Percentiles rank a stretch among this genome's conserved stretches.
phyloP scores from a whole-genome alignment of 1,140 invertebrate species.

The Trypoxylus dichotomus region DNA sequence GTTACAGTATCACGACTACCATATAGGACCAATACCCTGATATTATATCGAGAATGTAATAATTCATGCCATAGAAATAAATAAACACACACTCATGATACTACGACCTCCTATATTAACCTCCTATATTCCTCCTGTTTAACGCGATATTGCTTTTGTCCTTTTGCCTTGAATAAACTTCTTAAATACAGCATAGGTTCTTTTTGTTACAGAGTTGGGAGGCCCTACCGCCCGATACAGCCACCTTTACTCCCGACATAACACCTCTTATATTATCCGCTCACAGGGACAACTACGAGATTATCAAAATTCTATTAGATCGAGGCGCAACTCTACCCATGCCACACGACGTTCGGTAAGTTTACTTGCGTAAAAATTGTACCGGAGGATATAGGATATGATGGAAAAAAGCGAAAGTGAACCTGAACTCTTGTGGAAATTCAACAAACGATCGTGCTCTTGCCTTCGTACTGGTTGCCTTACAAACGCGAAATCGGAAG shows the following conservation, averaged over 20 bases:
- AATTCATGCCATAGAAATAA: no score
- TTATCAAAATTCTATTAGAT: slow-evolving; percentile 96
- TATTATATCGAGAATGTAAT: no score
- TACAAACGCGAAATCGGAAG: background rate
- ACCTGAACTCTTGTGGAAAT: no score
- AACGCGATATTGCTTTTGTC: background rate
- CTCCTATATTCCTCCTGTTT: no score
- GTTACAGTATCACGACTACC: no score
- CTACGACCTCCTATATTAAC: no score
- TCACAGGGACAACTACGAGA: slow-evolving; percentile 97
- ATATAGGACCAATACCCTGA: no score
- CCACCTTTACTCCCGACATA: slow-evolving; percentile 95
- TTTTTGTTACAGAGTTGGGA: slow-evolving; percentile 80
- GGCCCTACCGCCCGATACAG: slow-evolving; percentile 83
- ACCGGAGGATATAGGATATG: background rate
- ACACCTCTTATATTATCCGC: slow-evolving; percentile 94
- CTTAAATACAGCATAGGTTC: background rate
- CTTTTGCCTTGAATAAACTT: background rate
- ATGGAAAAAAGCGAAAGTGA: no score
- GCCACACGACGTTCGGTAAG: slow-evolving; percentile 85
- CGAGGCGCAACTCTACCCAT: slow-evolving; percentile 82
- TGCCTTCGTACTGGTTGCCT: background rate
- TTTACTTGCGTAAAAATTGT: slow-evolving; percentile 7
- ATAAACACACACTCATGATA: no score
- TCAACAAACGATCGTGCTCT: background rate